Conservation (phyloP, 2,888 invertebrate species). For the Lissocephala sabroskyi region DNA sequence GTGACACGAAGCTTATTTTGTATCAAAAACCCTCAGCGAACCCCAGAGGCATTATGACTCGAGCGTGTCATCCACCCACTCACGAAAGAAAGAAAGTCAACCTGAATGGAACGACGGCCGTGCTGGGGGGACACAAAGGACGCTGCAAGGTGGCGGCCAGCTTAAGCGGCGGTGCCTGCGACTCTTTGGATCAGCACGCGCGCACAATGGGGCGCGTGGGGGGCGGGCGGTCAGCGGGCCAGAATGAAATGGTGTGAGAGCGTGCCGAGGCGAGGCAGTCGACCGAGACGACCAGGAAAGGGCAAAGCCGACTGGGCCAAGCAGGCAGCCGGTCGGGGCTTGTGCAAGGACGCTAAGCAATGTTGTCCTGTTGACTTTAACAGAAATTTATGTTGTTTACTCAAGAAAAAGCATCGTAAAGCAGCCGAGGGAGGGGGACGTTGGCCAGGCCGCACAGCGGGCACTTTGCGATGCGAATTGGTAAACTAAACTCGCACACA, state of each 20-base stretch:
- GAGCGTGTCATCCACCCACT: too few relatives aligned
- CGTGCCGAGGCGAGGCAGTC: constrained; percentile 12
- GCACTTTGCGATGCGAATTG: neutral
- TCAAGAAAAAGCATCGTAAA: constrained; percentile 34
- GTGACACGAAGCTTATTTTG: too few relatives aligned
- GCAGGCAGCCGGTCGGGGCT: neutral
- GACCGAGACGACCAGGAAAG: constrained; percentile 6
- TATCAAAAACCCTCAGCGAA: too few relatives aligned
- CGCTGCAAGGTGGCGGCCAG: too few relatives aligned
- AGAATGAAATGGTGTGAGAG: too few relatives aligned
- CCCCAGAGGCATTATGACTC: too few relatives aligned
- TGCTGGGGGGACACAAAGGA: too few relatives aligned
- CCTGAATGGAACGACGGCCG: too few relatives aligned
- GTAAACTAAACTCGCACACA: constrained; percentile 3
- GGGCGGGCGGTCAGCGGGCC: too few relatives aligned
- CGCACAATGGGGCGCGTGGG: neutral
- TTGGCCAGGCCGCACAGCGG: neutral
- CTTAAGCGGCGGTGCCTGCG: neutral
- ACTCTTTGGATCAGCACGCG: too few relatives aligned
- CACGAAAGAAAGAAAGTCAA: too few relatives aligned
- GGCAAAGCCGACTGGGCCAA: constrained; percentile 15
- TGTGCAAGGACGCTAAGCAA: constrained; percentile 21
- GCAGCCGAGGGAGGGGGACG: neutral
- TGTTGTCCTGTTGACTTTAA: constrained; percentile 51
- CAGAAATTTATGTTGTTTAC: constrained; percentile 60